Evolutionary conservation across 2,113 vertebrate species (phyloP), one percentile per base, ranked within the genome.

Genomic region (Malaclemys terrapin): DNA sequence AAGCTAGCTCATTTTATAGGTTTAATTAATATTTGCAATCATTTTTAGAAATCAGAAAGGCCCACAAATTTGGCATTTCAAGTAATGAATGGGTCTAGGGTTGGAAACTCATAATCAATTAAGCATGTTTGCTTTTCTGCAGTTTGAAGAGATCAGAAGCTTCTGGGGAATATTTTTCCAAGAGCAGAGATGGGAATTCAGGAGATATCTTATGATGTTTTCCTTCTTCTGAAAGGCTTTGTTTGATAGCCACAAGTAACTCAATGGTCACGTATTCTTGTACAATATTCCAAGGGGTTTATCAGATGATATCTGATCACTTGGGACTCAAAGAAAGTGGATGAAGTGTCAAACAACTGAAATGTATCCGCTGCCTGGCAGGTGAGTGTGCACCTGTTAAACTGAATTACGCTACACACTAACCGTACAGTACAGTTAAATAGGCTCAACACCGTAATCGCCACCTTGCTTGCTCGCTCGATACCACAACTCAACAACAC

Each of bases 401-500:
- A 5, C 78, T 45, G 79, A 78, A 49, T 47, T 45, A 47, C 14
- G 42, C 75, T 27, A 8, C 24, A 27, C 42, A 78, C 12, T 14
- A 78, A 45, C 75, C 25, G 5, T 27, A 78, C 2, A 8, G 7
- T 78, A 29, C 24, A 62, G 24, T 80, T 75, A 75, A 65, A 87
- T 72, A n/a, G 42, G 4, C 10, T 13, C 38, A 50, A 1, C 42
- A 90, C 47, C 72, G 42, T 54, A 69, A 0, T 2, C 6, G 31
- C 50, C 6, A 31, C 45, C 56, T 45, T 38, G 31, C 52, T 49
- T 38, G n/a, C 14, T 85, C 0, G 0, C 0, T 1, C 42, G 20
- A 0, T n/a, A 17, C 0, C 0, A 27, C 88, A 0, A 0, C 79
- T 76, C 20, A 57, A 72, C 83, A 82, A 38, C 89, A 47, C 1